phyloP scores from a whole-genome alignment of 2,113 vertebrate genomes.

The Corydoras maculifer region DNA sequence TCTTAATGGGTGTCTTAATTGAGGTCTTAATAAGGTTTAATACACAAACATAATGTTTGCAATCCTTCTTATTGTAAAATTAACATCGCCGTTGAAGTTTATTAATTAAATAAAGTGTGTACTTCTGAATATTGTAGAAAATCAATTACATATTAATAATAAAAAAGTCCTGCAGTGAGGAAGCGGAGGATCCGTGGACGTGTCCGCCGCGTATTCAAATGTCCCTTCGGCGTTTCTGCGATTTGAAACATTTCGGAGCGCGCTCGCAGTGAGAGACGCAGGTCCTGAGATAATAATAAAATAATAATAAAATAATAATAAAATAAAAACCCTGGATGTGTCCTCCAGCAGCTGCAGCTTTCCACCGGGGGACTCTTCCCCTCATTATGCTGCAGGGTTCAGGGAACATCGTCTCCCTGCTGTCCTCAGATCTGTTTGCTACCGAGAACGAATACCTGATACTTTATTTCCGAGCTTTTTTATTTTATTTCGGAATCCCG shows the following conservation, averaged over 20 bases:
- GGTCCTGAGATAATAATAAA: not conserved
- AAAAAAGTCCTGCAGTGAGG: too few species aligned
- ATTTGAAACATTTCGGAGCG: not conserved
- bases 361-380: not conserved
- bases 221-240: too few species aligned
- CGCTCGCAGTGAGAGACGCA: constrained; percentile 1
- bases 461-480: not conserved
- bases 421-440: not conserved
- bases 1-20: too few species aligned
- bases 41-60: too few species aligned
- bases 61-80: too few species aligned
- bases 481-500: not conserved
- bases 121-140: too few species aligned
- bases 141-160: too few species aligned
- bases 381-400: constrained; percentile 19
- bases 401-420: not conserved
- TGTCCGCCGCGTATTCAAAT: too few species aligned
- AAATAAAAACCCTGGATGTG: not conserved
- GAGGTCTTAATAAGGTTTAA: too few species aligned
- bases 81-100: too few species aligned
- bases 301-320: not conserved
- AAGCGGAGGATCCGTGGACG: too few species aligned
- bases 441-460: not conserved
- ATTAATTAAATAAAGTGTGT: too few species aligned
- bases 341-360: not conserved